Evolutionary conservation across 92 coral and sea anemone species (phyloP), one percentile per base, ranked within the genome.

Genomic region (Virgularia gustaviana): DNA sequence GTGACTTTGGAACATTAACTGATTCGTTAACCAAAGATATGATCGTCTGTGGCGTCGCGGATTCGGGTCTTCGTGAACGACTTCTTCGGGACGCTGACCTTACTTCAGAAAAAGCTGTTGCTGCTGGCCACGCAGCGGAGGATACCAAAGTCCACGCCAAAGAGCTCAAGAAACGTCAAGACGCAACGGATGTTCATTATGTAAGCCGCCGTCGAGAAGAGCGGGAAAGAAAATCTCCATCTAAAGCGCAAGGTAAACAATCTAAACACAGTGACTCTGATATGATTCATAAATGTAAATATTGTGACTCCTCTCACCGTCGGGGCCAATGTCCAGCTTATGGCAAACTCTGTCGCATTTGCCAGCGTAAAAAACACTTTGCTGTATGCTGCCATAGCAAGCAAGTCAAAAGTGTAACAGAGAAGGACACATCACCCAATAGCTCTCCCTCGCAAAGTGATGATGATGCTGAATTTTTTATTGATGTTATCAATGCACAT

Each of bases 101-200:
- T 0, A 61, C 74, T 12, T 65, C 73, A 12, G 75, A 64, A 6
- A 71, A 71, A 13, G 87, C 84, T 1, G 36, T 84, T 2, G 36
- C 47, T 36, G 65, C 76, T 30, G 84, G 84, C 9, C 74, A 49
- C 34, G 79, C 85, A 10, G 70, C 81, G 15, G 82, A 84, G 35
- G 77, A 66, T 49, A 74, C 82, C 7, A 79, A 72, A 61, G 52
- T 65, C 35, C 88, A 75, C 30, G 81, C 84, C 36, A 54, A 52
- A 38, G 75, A 80, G 58, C 60, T 78, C 0, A 16, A 67, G 38
- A 67, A 67, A 27, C 35, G 49, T 0, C n/a, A 65, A 36, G 27
- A 49, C 0, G 2, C 27, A 10, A 27, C 57, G n/a, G 57, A 75
- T 52, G 55, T 53, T 41, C 51, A 79, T 62, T 23, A 75, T 79